phyloP scores from a whole-genome alignment of 2,797 vertebrate genomes.

The Furcifer pardalis region DNA sequence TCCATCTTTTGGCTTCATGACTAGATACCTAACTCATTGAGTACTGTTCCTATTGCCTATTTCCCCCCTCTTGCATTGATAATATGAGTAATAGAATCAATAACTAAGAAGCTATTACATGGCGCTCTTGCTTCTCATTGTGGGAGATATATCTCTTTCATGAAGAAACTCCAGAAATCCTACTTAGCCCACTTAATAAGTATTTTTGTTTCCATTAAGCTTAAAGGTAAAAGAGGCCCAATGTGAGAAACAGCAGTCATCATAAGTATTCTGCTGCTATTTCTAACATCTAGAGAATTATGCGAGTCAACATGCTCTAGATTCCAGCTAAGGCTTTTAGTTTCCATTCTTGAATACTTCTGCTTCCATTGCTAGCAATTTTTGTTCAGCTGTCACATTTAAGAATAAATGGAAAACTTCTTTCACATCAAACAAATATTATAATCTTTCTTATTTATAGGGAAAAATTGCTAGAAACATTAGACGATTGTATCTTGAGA shows the following conservation, averaged over 20 bases:
- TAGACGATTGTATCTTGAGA: slow-evolving; percentile 49
- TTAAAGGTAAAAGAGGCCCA: not conserved
- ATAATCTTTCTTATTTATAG: slow-evolving; percentile 57
- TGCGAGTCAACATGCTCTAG: not conserved
- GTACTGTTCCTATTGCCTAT: no score
- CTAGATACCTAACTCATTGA: no score
- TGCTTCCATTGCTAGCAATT: slow-evolving; percentile 59
- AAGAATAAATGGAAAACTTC: slow-evolving; percentile 57
- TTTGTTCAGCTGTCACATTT: slow-evolving; percentile 64
- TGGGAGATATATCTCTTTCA: not conserved
- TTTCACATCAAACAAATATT: slow-evolving; percentile 53
- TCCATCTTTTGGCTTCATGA: no score
- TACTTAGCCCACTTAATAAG: accelerated
- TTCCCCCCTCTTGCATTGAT: no score
- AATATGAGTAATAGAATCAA: no score
- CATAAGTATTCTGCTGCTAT: slow-evolving; percentile 24
- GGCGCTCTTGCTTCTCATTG: not conserved
- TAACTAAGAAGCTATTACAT: no score
- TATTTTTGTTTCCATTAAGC: not conserved
- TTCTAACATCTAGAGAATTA: slow-evolving; percentile 36
- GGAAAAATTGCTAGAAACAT: slow-evolving; percentile 30
- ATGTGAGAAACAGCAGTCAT: not conserved
- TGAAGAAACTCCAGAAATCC: not conserved
- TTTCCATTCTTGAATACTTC: slow-evolving; percentile 48
- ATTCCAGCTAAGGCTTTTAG: slow-evolving; percentile 50